Conservation (phyloP, 2,113 vertebrate species). For the Aphelocoma coerulescens region DNA sequence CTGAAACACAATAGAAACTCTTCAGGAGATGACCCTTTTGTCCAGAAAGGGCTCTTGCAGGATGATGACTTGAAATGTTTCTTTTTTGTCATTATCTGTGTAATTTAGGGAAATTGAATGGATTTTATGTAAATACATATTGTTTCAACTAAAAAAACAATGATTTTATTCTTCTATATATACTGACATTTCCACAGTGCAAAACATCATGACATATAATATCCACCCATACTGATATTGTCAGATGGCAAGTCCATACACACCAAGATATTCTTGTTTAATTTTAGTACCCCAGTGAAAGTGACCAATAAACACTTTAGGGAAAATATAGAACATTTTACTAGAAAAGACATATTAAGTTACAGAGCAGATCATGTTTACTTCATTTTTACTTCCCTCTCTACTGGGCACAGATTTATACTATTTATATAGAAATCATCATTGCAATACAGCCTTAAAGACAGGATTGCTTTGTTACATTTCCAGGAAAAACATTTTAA, state of each 20-base stretch:
- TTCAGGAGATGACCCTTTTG: neutral
- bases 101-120: neutral
- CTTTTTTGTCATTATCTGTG: neutral
- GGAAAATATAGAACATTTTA: neutral
- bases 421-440: neutral
- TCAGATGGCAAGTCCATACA: neutral
- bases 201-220: neutral
- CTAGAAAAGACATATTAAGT: neutral
- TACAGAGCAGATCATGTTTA: neutral
- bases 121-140: neutral
- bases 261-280: neutral
- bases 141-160: neutral
- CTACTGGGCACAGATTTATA: neutral
- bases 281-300: neutral
- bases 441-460: neutral
- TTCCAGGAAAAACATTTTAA: neutral
- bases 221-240: neutral
- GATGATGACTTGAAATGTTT: neutral
- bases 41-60: neutral
- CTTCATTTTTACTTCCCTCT: neutral
- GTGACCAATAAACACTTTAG: neutral
- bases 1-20: neutral
- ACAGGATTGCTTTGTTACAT: neutral
- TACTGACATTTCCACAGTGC: neutral
- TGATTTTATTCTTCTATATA: neutral